phyloP scores from a whole-genome alignment of 2,797 vertebrate species.

The Sebastes taczanowskii region DNA sequence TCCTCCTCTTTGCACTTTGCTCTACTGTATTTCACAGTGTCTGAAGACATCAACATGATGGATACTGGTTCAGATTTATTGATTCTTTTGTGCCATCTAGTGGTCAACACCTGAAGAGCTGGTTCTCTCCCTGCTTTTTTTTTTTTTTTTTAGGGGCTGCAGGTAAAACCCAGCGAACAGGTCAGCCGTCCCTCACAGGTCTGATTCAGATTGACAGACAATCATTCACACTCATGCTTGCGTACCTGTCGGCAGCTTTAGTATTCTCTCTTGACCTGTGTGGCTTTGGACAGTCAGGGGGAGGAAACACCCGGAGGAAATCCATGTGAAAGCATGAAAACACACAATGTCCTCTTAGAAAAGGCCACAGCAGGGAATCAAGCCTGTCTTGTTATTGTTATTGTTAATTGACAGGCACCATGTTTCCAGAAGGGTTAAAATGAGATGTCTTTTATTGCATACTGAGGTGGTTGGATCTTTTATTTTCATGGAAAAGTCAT shows the following conservation, averaged over 20 bases:
- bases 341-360: slow-evolving; percentile 9
- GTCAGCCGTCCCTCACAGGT: slow-evolving; percentile 60
- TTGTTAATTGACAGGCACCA: not conserved
- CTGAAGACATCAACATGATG: not conserved
- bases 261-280: slow-evolving; percentile 27
- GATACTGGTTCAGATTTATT: slow-evolving; percentile 9
- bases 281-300: slow-evolving; percentile 16
- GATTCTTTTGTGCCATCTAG: slow-evolving; percentile 72
- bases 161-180: slow-evolving; percentile 22
- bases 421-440: not conserved
- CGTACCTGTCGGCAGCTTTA: slow-evolving; percentile 33
- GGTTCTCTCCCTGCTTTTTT: not conserved
- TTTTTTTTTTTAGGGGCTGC: slow-evolving; percentile 5
- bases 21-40: not conserved
- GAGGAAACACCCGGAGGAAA: slow-evolving; percentile 47
- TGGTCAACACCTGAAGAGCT: slow-evolving; percentile 33
- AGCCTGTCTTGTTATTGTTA: not conserved
- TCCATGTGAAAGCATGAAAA: slow-evolving; percentile 17
- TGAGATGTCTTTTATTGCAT: not conserved
- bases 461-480: not conserved
- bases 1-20: slow-evolving; percentile 16
- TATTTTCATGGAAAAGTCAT: not conserved
- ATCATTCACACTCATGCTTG: slow-evolving; percentile 37
- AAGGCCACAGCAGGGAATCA: slow-evolving; percentile 17
- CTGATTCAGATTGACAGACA: slow-evolving; percentile 52